Conservation (phyloP, 2,113 vertebrate genomes). For the Myocastor coypus region DNA sequence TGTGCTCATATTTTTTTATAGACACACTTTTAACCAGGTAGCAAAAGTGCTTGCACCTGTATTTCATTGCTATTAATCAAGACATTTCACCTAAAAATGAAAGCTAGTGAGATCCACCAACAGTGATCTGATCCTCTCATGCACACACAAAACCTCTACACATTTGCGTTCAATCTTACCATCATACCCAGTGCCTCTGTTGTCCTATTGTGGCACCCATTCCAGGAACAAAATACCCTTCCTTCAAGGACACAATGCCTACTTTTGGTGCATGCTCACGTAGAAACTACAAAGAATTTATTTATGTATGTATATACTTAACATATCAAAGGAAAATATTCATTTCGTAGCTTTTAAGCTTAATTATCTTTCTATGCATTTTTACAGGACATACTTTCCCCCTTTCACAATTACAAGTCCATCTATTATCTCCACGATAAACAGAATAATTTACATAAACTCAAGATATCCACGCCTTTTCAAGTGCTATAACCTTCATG, state of each 20-base stretch:
- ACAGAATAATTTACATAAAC: neutral
- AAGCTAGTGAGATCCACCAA: neutral
- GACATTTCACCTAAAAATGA: neutral
- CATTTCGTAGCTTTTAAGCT: conserved; percentile 4
- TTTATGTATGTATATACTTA: neutral
- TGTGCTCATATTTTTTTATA: neutral
- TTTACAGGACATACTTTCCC: neutral
- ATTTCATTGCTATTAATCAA: neutral
- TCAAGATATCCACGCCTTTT: neutral
- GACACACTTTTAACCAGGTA: neutral
- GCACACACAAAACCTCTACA: neutral
- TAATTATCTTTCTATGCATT: neutral
- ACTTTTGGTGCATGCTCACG: neutral
- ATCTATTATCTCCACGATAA: neutral
- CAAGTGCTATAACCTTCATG: neutral
- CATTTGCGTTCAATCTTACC: neutral
- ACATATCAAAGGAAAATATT: neutral
- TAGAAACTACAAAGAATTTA: neutral
- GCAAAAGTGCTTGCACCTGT: neutral
- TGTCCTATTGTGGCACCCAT: neutral
- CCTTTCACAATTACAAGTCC: neutral
- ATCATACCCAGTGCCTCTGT: neutral
- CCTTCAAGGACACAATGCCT: neutral
- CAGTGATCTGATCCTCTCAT: neutral
- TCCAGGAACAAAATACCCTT: neutral